Evolutionary conservation across 2,797 vertebrate genomes (phyloP).

Genomic region (Danio tinwini): DNA sequence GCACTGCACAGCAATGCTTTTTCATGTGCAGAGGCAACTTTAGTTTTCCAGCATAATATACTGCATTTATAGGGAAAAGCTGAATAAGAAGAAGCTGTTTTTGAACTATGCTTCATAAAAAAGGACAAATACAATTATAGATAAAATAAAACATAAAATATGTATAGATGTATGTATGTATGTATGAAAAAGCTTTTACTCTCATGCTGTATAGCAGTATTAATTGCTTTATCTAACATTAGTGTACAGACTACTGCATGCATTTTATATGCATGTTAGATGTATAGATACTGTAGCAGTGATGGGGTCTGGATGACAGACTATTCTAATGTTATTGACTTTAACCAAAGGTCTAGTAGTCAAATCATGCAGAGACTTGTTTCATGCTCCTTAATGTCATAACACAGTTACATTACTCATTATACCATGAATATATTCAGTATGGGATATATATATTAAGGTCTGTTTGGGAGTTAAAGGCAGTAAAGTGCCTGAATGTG

Average conservation of each 20-base stretch:
- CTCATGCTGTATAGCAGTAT: slow-evolving; percentile 4
- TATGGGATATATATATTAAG: background rate
- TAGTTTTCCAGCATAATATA: slow-evolving; percentile 39
- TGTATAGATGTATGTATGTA: no score
- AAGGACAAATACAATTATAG: no score
- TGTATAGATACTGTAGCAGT: background rate
- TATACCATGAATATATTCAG: background rate
- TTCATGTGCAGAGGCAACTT: slow-evolving; percentile 51
- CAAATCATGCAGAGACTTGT: background rate
- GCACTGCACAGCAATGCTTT: slow-evolving; percentile 47
- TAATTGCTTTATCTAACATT: background rate
- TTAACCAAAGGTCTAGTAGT: no score
- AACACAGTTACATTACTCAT: background rate
- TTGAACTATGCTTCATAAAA: background rate
- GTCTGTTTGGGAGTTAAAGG: background rate
- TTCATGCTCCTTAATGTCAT: background rate
- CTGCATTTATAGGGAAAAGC: slow-evolving; percentile 2
- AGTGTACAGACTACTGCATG: background rate
- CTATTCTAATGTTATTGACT: background rate
- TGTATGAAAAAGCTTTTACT: background rate
- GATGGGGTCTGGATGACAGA: background rate
- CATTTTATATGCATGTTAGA: background rate
- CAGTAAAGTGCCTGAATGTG: background rate
- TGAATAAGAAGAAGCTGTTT: slow-evolving; percentile 17
- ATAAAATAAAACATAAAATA: no score